Evolutionary conservation across 1,140 invertebrate genomes (phyloP), one percentile per base, ranked within the genome.

Genomic region (Apis cerana): DNA sequence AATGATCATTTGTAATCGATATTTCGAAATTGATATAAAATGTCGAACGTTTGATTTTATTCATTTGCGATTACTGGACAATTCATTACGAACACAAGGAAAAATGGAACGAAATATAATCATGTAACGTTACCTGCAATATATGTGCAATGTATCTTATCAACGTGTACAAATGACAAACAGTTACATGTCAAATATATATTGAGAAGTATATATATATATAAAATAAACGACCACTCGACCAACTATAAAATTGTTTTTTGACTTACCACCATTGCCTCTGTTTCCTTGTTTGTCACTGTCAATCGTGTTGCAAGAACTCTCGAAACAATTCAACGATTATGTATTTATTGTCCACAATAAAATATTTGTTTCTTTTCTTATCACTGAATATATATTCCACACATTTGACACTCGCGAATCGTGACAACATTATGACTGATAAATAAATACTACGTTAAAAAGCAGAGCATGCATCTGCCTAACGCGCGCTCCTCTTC

Each of bases 161-260:
- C 68, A 64, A 59, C 62, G 56, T 80, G 85, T 87, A 87, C 86
- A 84, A 84, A 87, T 33, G 77, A 80, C 76, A 84, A 84, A 71
- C 43, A 83, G 48, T 87, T 70, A 27, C 75, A 82, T 84, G 86
- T 86, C 74, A 84, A 81, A 33, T 87, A 58, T 87, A 84, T 87
- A 87, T 80, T 64, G 50, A 62, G 58, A 65, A 80, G 48, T 61
- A 67, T 67, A 80, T 83, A 68, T 86, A 58, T 64, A 62, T 85
- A 59, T 54, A 85, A 84, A 65, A 80, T 84, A 87, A 87, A 87
- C 62, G 59, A 71, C 33, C 75, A 83, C 19, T 70, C 67, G 80
- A 87, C 85, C 81, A 87, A 80, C 19, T 19, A 43, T 52, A 23
- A 15, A 33, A 75, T 70, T 43, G 13, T 27, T 17, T 48, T 58